phyloP scores from a whole-genome alignment of 2,113 vertebrate species.

The Phalacrocorax carbo region DNA sequence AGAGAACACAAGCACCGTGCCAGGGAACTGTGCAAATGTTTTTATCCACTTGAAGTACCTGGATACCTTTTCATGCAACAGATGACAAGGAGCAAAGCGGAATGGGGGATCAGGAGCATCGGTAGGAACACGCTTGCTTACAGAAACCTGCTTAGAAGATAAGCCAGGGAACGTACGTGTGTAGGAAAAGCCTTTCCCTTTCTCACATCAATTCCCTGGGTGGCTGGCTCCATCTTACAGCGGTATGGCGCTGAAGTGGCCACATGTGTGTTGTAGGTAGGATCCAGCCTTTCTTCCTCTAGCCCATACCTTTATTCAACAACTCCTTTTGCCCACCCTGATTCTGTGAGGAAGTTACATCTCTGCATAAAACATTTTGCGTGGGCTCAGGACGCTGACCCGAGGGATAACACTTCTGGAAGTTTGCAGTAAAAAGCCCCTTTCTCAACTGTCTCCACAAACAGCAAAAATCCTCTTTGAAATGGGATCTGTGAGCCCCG shows the following conservation, averaged over 20 bases:
- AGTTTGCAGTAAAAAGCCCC: not conserved
- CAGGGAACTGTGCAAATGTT: not conserved
- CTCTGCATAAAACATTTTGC: not conserved
- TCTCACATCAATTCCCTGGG: not conserved
- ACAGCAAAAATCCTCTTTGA: not conserved
- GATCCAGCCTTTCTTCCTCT: not conserved
- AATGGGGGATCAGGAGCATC: not conserved
- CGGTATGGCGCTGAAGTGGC: not conserved
- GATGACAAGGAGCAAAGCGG: not conserved
- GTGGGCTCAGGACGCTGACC: not conserved
- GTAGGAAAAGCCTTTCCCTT: not conserved
- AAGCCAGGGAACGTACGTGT: not conserved
- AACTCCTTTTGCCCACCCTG: not conserved
- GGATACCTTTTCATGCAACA: not conserved
- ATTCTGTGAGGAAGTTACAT: not conserved
- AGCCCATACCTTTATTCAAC: not conserved
- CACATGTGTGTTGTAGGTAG: fast-evolving
- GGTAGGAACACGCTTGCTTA: not conserved
- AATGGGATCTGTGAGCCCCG: not conserved
- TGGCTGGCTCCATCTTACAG: not conserved
- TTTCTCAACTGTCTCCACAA: not conserved
- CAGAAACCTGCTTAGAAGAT: not conserved
- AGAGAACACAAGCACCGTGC: not conserved
- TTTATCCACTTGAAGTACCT: not conserved
- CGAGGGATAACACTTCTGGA: not conserved